Percentiles rank a stretch among this genome's conserved stretches.
Conservation (phyloP, 2,113 vertebrate species). For the Leptobrachium ailaonicum region DNA sequence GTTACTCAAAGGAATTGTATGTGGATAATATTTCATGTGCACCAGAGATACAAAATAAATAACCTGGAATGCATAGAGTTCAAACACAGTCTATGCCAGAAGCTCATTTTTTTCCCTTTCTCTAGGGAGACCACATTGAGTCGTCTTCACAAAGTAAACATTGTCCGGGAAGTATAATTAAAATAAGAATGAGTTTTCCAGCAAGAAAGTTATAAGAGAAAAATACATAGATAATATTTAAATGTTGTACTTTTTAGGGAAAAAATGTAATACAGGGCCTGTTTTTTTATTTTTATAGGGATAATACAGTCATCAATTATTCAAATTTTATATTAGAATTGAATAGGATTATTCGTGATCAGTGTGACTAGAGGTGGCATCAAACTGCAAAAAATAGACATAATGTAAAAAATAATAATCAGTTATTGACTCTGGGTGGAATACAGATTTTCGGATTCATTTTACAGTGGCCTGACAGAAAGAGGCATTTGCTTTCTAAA, state of each 20-base stretch:
- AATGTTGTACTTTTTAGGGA: neutral
- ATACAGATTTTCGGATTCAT: too few species aligned
- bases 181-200: neutral
- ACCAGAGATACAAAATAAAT: constrained; percentile 47
- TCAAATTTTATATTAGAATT: too few species aligned
- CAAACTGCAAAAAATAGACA: too few species aligned
- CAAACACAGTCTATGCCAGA: constrained; percentile 45
- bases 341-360: too few species aligned
- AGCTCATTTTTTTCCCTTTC: constrained; percentile 42
- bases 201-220: neutral
- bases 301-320: too few species aligned
- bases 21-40: constrained; percentile 47
- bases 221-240: neutral
- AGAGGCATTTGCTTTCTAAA: too few species aligned
- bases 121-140: constrained; percentile 20
- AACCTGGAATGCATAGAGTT: constrained; percentile 41
- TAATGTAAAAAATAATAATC: too few species aligned
- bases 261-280: too few species aligned
- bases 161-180: constrained; percentile 13
- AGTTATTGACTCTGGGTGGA: too few species aligned
- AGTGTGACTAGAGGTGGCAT: too few species aligned
- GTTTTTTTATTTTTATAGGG: too few species aligned
- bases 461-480: too few species aligned
- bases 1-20: constrained; percentile 48
- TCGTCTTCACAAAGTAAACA: constrained; percentile 29